A percentile compares a stretch with the other conserved stretches of the same genome.
Conservation (phyloP, 2,797 vertebrate species). For the Cyclura pinguis region DNA sequence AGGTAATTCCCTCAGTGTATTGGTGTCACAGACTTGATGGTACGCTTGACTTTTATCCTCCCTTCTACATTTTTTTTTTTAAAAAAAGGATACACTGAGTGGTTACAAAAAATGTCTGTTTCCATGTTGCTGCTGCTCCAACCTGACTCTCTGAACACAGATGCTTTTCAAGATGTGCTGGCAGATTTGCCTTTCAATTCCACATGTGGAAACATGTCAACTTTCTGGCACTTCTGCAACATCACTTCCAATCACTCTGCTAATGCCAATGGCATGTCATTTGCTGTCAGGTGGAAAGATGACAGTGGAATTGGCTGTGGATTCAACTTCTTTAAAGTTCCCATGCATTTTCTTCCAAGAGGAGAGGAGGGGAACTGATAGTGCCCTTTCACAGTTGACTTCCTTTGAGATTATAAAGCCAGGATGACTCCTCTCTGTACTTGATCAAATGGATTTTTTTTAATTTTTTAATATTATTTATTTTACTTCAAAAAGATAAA, state of each 20-base stretch:
- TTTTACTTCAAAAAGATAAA: too few species aligned
- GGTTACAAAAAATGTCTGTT: not conserved
- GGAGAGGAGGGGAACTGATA: not conserved
- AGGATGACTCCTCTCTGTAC: not conserved
- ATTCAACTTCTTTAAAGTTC: conserved; percentile 12
- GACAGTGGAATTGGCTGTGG: not conserved
- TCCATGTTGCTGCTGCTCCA: conserved; percentile 26
- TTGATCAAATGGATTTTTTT: not conserved
- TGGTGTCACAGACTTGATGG: conserved; percentile 59
- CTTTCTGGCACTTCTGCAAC: conserved; percentile 30
- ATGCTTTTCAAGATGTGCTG: conserved; percentile 19
- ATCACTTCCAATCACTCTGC: conserved; percentile 6
- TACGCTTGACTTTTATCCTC: conserved; percentile 52
- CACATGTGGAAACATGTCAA: conserved; percentile 7
- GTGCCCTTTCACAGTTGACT: not conserved
- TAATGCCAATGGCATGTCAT: not conserved
- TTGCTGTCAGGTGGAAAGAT: not conserved
- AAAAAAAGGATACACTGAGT: conserved; percentile 23
- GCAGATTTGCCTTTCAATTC: conserved; percentile 34
- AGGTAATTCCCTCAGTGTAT: conserved; percentile 12
- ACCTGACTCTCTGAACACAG: conserved; percentile 24
- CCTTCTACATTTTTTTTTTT: conserved; percentile 19
- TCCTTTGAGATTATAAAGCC: not conserved
- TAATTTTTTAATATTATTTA: too few species aligned
- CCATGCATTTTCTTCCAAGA: not conserved